Base-by-base conservation (phyloP, 2,888 invertebrate genomes). In the Parelbella ahira region DNA sequence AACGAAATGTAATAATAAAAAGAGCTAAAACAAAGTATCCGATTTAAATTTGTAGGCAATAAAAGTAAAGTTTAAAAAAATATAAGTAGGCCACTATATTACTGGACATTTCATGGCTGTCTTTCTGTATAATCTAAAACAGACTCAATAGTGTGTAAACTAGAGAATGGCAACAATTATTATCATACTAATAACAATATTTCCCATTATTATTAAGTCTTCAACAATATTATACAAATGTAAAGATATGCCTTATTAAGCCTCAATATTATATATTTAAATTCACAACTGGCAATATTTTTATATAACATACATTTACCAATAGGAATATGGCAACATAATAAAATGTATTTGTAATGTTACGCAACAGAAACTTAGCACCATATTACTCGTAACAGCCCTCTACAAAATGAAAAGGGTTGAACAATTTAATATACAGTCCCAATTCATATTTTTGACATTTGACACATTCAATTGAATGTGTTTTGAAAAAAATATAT, bases 221-320 rank as follows among this genome's bases (percentile, higher is more conserved):
- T 36, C 30, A 37, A 34, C 28, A 42, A n/a, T n/a, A 42, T 39
- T 32, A 30, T 39, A 32, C 37, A 41, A 32, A 41, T 10, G 20
- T 34, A 15, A 21, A 42, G 42, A 42, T 42, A 34, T 41, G 41
- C 33, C 18, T 32, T 33, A 33, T 12, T 41, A n/a, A 32, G 25
- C 33, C 25, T 33, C 25, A n/a, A 4, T 9, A 25, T 33, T 12
- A 33, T 25, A 32, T 24, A 12, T n/a, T n/a, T n/a, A n/a, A n/a
- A n/a, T n/a, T n/a, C n/a, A n/a, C n/a, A n/a, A n/a, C n/a, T n/a
- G n/a, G n/a, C n/a, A n/a, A n/a, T n/a, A n/a, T n/a, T n/a, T n/a
- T n/a, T n/a, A n/a, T n/a, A n/a, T n/a, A n/a, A n/a, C n/a, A n/a
- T n/a, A n/a, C n/a, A n/a, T n/a, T n/a, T n/a, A n/a, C n/a, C n/a